phyloP scores from a whole-genome alignment of 2,113 vertebrate species.

The Nicator chloris region DNA sequence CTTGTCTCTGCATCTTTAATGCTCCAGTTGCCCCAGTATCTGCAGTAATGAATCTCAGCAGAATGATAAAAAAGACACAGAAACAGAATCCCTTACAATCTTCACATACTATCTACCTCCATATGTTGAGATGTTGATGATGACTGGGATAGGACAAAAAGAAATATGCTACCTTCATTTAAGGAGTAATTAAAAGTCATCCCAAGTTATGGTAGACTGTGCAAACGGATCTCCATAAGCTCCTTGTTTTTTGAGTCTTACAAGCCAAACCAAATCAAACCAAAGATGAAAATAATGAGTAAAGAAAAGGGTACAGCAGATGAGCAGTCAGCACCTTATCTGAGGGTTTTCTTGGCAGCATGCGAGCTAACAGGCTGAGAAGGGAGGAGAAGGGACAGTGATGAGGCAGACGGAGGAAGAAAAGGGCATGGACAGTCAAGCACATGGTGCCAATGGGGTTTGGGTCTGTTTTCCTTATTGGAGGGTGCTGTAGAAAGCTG shows the following conservation, averaged over 20 bases:
- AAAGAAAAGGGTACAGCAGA: background rate
- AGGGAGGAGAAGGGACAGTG: background rate
- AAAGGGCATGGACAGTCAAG: accelerated
- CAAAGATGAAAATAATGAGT: background rate
- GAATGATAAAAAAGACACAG: background rate
- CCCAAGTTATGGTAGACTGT: background rate
- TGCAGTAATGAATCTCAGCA: background rate
- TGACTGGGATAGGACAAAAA: background rate
- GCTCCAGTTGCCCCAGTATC: background rate
- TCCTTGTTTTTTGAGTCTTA: background rate
- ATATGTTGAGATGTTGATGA: background rate
- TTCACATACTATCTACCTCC: background rate
- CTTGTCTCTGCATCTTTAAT: background rate
- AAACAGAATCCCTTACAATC: background rate
- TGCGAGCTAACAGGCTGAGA: accelerated
- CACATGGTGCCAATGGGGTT: accelerated
- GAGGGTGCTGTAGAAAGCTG: background rate
- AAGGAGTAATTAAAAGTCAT: background rate
- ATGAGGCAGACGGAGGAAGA: background rate
- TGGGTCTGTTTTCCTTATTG: background rate
- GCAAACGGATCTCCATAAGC: background rate
- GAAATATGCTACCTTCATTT: background rate
- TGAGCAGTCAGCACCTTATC: background rate
- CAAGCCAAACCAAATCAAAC: background rate
- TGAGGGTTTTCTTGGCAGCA: background rate